phyloP scores from a whole-genome alignment of 2,113 vertebrate species.

The Mormyrus iriodes region DNA sequence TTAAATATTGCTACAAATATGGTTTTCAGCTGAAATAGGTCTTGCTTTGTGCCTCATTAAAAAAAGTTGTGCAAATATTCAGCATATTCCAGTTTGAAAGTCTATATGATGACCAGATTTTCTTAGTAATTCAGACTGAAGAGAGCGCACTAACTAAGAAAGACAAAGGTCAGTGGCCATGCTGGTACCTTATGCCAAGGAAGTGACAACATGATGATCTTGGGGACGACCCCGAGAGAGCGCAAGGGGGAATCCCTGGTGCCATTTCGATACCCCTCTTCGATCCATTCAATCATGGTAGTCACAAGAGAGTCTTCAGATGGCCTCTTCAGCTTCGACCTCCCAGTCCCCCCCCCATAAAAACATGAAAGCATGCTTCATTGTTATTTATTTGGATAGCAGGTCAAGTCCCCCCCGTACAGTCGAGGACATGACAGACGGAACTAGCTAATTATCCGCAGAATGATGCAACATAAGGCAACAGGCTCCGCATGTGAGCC shows the following conservation, averaged over 20 bases:
- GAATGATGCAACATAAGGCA: slow-evolving; percentile 61
- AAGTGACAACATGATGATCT: background rate
- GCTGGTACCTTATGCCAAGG: background rate
- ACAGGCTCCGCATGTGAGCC: slow-evolving; percentile 25
- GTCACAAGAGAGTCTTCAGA: background rate
- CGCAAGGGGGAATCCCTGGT: background rate
- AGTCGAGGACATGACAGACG: slow-evolving; percentile 36
- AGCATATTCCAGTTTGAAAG: background rate
- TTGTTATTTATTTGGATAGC: slow-evolving; percentile 1
- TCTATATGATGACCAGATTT: background rate
- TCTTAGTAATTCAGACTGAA: background rate
- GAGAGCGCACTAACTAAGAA: background rate
- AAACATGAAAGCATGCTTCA: background rate
- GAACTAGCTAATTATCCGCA: slow-evolving; percentile 40
- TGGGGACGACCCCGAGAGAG: background rate
- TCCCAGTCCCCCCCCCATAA: background rate
- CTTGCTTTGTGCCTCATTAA: background rate
- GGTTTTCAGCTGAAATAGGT: background rate
- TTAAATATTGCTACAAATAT: background rate
- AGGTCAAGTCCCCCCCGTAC: background rate
- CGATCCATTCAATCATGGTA: background rate
- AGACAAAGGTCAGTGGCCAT: background rate
- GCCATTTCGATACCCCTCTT: background rate
- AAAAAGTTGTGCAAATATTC: background rate
- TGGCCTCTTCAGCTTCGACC: background rate